Percentiles rank a stretch among this genome's conserved stretches.
phyloP scores from a whole-genome alignment of 2,113 vertebrate species.

The Spea bombifrons region DNA sequence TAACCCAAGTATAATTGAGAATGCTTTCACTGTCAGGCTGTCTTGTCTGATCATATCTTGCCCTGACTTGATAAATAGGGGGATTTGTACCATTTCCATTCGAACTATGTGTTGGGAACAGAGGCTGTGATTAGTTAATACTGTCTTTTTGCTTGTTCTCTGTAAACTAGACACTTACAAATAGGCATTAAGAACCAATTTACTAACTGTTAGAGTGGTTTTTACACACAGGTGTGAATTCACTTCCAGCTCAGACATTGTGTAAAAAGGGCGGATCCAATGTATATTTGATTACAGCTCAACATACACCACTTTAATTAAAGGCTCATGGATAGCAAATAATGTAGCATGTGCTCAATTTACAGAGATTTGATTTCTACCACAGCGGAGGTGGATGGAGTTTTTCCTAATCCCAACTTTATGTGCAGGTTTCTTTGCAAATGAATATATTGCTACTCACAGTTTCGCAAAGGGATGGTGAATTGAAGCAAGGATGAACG shows the following conservation, averaged over 20 bases:
- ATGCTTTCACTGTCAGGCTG: not conserved
- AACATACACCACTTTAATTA: conserved; percentile 17
- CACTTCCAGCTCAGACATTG: not conserved
- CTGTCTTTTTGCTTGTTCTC: not conserved
- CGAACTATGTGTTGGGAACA: not conserved
- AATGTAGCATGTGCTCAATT: too few relatives aligned
- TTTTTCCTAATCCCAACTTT: too few relatives aligned
- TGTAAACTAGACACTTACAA: not conserved
- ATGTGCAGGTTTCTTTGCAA: too few relatives aligned
- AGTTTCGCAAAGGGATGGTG: too few relatives aligned
- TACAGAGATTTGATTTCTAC: too few relatives aligned
- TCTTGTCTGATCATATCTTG: not conserved
- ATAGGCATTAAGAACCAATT: not conserved
- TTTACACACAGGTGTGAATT: conserved; percentile 22
- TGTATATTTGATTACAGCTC: conserved; percentile 31
- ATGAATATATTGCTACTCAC: too few relatives aligned
- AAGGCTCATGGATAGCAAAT: too few relatives aligned
- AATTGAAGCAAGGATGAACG: too few relatives aligned
- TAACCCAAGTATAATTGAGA: too few relatives aligned
- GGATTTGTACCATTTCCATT: conserved; percentile 10
- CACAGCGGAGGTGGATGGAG: too few relatives aligned
- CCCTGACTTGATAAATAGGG: not conserved
- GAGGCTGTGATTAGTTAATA: not conserved
- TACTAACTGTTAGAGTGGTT: conserved; percentile 27
- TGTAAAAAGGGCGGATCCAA: not conserved